Base-by-base conservation (phyloP, 1,140 invertebrate species). In the Micrasema minimum region DNA sequence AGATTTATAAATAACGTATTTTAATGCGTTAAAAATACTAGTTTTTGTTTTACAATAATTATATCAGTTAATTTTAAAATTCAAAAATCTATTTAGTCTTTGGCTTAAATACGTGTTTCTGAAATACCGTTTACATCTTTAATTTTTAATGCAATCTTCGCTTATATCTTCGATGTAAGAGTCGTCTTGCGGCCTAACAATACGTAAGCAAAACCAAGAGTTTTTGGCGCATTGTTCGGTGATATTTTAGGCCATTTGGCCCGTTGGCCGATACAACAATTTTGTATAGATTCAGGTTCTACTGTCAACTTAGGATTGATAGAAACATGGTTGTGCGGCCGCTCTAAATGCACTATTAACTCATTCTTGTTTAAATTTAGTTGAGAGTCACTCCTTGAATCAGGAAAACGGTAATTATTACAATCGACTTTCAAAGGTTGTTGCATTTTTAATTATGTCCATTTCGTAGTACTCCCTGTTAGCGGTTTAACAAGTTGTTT, bases 161-260 rank as follows among this genome's bases (percentile, higher is more conserved):
- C 12, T 23, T 3, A 51, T 46, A 20, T 43, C 57, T 43, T 62
- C 67, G n/a, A 41, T 23, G 37, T 23, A 20, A 18, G 26, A 18
- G 6, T 71, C 65, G 11, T 68, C 69, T 18, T 67, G 61, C 10
- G 55, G 55, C 31, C 37, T 57, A 4, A 62, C 53, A 23, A 66
- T 16, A n/a, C 43, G 51, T 46, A 72, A n/a, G 68, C 11, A 45
- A 68, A 75, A 37, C 62, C 59, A 55, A 68, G 31, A 57, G 41
- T 73, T 65, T 66, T 72, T 65, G 57, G 61, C 16, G 45, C 4
- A 18, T 67, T 71, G 14, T 61, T 70, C 16, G 69, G 35, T 66
- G 72, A n/a, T 51, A 53, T 38, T 70, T 75, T 43, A 75, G 46
- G 11, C 74, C 74, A 43, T 72, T 75, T n/a, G 45, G 69, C 7